Conservation (phyloP, 2,888 invertebrate genomes). For the Heterodera filipjevi region DNA sequence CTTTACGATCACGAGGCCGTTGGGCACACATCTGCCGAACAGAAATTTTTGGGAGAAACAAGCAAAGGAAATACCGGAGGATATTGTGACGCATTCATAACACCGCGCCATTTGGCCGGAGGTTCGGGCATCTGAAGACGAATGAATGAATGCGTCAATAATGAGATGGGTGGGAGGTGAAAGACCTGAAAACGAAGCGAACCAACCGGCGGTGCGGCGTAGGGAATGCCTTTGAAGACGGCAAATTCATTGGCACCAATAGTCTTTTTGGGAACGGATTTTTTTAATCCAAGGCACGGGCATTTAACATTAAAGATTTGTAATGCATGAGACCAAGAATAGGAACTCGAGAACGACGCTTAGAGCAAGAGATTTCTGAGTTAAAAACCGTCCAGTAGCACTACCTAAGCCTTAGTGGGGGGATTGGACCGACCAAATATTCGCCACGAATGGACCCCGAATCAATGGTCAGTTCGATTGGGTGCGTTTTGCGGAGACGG, state of each 20-base stretch:
- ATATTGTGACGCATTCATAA: constrained; percentile 65
- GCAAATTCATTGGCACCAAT: constrained; percentile 61
- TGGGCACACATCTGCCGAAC: constrained; percentile 45
- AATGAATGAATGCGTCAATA: not conserved
- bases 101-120: constrained; percentile 64
- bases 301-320: too few species aligned
- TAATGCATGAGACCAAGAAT: too few species aligned
- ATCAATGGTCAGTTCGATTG: constrained; percentile 62
- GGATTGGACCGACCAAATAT: constrained; percentile 57
- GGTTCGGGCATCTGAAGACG: constrained; percentile 57
- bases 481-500: constrained; percentile 45
- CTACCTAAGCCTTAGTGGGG: too few species aligned
- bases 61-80: constrained; percentile 37
- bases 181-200: constrained; percentile 61
- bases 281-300: not conserved
- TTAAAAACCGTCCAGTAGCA: too few species aligned
- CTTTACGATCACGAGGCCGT: constrained; percentile 38
- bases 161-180: not conserved
- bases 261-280: too few species aligned
- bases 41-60: constrained; percentile 12
- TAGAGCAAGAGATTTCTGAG: too few species aligned
- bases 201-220: constrained; percentile 65
- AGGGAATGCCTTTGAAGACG: constrained; percentile 65
- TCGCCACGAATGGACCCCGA: constrained; percentile 64
- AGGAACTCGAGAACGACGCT: too few species aligned